Conservation (phyloP, 2,797 vertebrate species). For the Morus bassanus region DNA sequence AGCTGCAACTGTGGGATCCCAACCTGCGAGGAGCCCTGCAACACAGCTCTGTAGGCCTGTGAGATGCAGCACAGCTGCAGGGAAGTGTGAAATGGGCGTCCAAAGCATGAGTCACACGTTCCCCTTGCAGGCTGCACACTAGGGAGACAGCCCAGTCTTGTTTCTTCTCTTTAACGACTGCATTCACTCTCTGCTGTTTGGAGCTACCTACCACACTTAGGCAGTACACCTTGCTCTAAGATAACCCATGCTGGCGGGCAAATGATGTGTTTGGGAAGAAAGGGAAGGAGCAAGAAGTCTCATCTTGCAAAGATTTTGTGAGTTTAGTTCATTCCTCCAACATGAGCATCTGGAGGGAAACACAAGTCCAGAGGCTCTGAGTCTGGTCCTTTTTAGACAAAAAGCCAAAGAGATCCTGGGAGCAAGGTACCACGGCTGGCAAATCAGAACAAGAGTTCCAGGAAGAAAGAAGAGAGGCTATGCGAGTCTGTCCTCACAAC, state of each 20-base stretch:
- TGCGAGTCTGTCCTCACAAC: background rate
- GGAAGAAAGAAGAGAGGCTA: background rate
- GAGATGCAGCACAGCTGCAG: background rate
- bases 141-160: background rate
- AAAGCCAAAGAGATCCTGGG: background rate
- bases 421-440: background rate
- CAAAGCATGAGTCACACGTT: slow-evolving; percentile 38
- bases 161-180: background rate
- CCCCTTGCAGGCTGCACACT: background rate
- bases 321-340: background rate
- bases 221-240: background rate
- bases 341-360: background rate
- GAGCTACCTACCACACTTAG: background rate
- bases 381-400: background rate
- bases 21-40: background rate
- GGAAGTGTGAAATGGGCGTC: background rate
- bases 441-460: background rate
- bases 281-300: background rate
- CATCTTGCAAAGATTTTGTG: background rate
- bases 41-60: background rate
- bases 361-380: background rate
- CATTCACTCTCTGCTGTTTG: background rate
- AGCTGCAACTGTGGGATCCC: slow-evolving; percentile 9
- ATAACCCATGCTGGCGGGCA: background rate
- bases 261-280: background rate